Evolutionary conservation across 1,140 invertebrate species (phyloP).

Genomic region (Orchestia grillus): DNA sequence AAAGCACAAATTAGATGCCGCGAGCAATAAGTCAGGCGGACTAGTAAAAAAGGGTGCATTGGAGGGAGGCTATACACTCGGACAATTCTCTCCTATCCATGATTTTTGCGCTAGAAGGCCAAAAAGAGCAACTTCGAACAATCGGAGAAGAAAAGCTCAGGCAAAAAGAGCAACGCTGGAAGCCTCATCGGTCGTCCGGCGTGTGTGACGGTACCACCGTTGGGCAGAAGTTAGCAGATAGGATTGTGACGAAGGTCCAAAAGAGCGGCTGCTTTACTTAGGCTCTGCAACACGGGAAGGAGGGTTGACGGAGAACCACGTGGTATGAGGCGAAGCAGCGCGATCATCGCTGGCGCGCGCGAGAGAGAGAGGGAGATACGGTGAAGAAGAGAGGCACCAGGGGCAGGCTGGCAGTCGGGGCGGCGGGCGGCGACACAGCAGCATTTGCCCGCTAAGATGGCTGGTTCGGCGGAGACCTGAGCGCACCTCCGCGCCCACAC

Average conservation of each 20-base stretch:
- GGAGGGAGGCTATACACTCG: background rate
- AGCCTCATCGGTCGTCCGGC: background rate
- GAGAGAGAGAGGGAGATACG: slow-evolving; percentile 29
- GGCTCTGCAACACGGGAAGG: slow-evolving; percentile 5
- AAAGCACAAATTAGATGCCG: slow-evolving; percentile 10
- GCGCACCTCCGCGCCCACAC: slow-evolving; percentile 42
- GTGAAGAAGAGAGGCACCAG: slow-evolving; percentile 17
- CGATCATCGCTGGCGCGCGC: background rate
- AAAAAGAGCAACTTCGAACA: background rate
- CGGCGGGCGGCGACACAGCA: background rate
- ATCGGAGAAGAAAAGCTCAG: background rate
- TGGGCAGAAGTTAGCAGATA: background rate
- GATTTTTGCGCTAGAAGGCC: background rate
- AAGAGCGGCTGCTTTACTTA: slow-evolving; percentile 21
- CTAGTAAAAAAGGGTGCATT: background rate
- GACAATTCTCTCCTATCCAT: slow-evolving; percentile 8
- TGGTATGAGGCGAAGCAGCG: slow-evolving; percentile 30
- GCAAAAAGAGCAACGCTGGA: background rate
- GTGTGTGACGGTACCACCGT: background rate
- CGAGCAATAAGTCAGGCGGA: background rate
- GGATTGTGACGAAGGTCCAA: slow-evolving; percentile 13
- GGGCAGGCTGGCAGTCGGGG: slow-evolving; percentile 5
- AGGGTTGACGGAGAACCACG: slow-evolving; percentile 40
- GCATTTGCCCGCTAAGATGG: slow-evolving; percentile 52
- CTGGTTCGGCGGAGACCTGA: slow-evolving; percentile 51